A percentile compares a stretch with the other conserved stretches of the same genome.
Evolutionary conservation across 2,888 invertebrate genomes (phyloP).

Genomic region (Pocota personata): DNA sequence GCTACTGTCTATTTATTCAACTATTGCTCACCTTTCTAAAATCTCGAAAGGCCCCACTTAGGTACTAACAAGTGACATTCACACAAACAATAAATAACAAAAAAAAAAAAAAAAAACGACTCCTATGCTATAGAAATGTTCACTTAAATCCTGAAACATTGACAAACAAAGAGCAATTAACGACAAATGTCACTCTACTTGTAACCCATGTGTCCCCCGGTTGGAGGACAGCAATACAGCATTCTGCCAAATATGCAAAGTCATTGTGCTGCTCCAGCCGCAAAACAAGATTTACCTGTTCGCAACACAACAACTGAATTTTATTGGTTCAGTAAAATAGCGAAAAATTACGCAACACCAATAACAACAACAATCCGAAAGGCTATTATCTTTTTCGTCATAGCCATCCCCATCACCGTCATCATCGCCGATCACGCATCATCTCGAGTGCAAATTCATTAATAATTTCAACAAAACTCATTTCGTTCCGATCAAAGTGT

Average conservation of each 20-base stretch:
- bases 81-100: not conserved
- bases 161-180: constrained; percentile 33
- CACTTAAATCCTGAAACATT: not conserved
- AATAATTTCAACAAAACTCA: constrained; percentile 26
- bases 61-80: not conserved
- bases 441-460: constrained; percentile 47
- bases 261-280: constrained; percentile 7
- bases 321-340: not conserved
- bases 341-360: constrained; percentile 24
- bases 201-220: not conserved
- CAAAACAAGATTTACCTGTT: constrained; percentile 46
- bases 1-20: not conserved
- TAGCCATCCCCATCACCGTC: not conserved
- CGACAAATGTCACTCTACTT: not conserved
- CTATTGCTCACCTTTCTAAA: not conserved
- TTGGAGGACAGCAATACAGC: not conserved
- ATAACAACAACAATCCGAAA: constrained; percentile 1
- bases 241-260: constrained; percentile 20
- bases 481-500: not conserved
- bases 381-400: not conserved
- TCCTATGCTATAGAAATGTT: not conserved
- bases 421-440: constrained; percentile 3
- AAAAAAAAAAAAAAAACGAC: not conserved
- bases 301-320: not conserved
- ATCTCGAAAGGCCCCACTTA: not conserved